phyloP scores from a whole-genome alignment of 2,888 invertebrate genomes.

The Carcina quercana region DNA sequence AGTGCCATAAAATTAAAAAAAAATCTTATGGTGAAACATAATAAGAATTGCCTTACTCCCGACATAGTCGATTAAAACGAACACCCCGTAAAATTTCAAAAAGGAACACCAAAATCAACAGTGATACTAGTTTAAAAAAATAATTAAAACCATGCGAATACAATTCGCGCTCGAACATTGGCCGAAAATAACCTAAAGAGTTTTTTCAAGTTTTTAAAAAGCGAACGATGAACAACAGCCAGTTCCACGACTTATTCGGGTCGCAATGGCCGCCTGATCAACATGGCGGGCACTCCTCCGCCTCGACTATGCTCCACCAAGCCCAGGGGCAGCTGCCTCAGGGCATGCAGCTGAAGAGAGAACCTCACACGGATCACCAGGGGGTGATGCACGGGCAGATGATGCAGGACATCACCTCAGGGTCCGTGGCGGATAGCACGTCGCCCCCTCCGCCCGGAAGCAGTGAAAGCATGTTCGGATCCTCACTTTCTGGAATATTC shows the following conservation, averaged over 20 bases:
- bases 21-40: constrained; percentile 43
- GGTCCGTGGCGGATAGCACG: constrained; percentile 74
- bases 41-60: constrained; percentile 55
- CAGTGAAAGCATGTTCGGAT: constrained; percentile 61
- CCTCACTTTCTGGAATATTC: constrained; percentile 62
- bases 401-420: constrained; percentile 54
- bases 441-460: constrained; percentile 71
- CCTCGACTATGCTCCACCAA: constrained; percentile 63
- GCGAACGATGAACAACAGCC: constrained; percentile 56
- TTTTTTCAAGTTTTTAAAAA: neutral
- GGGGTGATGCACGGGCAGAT: constrained; percentile 53
- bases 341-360: constrained; percentile 53
- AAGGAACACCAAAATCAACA: constrained; percentile 29
- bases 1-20: constrained; percentile 60
- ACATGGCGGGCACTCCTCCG: constrained; percentile 62
- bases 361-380: constrained; percentile 48
- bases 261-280: constrained; percentile 71
- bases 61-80: constrained; percentile 69
- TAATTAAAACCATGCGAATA: constrained; percentile 66
- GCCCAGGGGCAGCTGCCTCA: constrained; percentile 34
- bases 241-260: constrained; percentile 67
- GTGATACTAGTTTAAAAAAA: constrained; percentile 51
- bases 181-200: constrained; percentile 40
- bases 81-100: constrained; percentile 18
- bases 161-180: constrained; percentile 23